Conservation (phyloP, 1,140 invertebrate genomes). For the Battus philenor region DNA sequence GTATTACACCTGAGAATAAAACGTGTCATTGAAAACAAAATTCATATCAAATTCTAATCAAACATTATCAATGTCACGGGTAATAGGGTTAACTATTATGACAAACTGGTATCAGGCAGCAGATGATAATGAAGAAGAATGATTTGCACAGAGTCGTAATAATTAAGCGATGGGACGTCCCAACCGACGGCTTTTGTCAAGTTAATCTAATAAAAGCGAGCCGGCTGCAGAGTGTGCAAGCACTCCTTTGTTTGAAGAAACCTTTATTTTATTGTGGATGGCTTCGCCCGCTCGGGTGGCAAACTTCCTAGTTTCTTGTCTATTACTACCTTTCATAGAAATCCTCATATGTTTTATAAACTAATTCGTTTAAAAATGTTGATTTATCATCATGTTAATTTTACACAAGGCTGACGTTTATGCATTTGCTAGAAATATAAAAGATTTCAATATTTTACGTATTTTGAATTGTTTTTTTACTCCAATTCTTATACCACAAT, state of each 20-base stretch:
- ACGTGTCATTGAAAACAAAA: too few species aligned
- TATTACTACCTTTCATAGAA: too few species aligned
- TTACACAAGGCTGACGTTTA: too few species aligned
- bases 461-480: background rate
- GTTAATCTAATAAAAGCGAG: constrained; percentile 17
- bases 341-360: too few species aligned
- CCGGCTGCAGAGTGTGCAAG: constrained; percentile 5
- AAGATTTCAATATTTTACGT: too few species aligned
- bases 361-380: too few species aligned
- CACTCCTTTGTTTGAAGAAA: constrained; percentile 12
- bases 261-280: constrained; percentile 14
- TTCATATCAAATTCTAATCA: too few species aligned
- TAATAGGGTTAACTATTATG: too few species aligned
- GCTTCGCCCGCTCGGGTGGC: constrained; percentile 1
- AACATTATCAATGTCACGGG: too few species aligned
- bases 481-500: background rate
- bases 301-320: constrained; percentile 7
- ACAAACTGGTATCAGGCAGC: constrained; percentile 1
- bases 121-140: constrained; percentile 10
- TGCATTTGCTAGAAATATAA: too few species aligned
- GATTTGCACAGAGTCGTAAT: constrained; percentile 11
- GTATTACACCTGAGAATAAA: too few species aligned
- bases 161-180: constrained; percentile 9
- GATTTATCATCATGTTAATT: too few species aligned
- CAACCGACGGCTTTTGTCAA: constrained; percentile 16